phyloP scores from a whole-genome alignment of 2,888 invertebrate genomes.

The Lycaena phlaeas region DNA sequence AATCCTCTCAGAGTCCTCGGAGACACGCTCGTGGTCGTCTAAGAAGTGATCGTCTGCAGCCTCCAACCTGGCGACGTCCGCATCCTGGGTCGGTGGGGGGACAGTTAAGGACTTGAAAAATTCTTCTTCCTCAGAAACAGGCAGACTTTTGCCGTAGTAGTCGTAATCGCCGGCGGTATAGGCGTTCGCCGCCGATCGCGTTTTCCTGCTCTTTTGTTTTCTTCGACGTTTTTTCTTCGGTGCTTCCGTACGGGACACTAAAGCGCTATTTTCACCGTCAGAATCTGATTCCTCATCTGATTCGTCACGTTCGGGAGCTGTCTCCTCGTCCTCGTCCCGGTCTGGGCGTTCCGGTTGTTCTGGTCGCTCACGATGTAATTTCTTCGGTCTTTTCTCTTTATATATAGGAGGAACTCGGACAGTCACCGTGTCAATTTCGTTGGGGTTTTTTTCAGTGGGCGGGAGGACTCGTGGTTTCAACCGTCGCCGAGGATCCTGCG shows the following conservation, averaged over 20 bases:
- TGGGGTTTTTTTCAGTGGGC: conserved; percentile 63
- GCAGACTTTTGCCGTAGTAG: conserved; percentile 48
- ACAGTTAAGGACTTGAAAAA: conserved; percentile 37
- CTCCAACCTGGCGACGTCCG: conserved; percentile 44
- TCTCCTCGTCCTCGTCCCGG: conserved; percentile 31
- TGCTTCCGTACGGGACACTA: conserved; percentile 34
- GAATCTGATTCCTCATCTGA: conserved; percentile 28
- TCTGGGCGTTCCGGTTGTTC: conserved; percentile 30
- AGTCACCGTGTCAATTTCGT: conserved; percentile 64
- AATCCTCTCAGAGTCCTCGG: conserved; percentile 39
- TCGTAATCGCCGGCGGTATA: conserved; percentile 47
- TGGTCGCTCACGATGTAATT: conserved; percentile 45
- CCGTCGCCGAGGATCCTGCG: conserved; percentile 50
- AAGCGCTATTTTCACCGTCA: conserved; percentile 39
- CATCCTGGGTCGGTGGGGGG: conserved; percentile 48
- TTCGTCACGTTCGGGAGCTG: conserved; percentile 18
- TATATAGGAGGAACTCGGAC: conserved; percentile 66
- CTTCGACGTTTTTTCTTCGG: conserved; percentile 41
- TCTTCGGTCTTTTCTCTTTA: conserved; percentile 54
- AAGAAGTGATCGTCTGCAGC: conserved; percentile 32
- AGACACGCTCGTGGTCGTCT: conserved; percentile 44
- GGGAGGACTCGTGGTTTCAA: conserved; percentile 57
- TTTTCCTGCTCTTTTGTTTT: conserved; percentile 35
- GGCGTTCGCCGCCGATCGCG: conserved; percentile 34
- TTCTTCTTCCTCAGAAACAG: conserved; percentile 50